Percentiles rank a stretch among this genome's conserved stretches.
Conservation (phyloP, 1,140 invertebrate genomes). For the Cherax destructor region DNA sequence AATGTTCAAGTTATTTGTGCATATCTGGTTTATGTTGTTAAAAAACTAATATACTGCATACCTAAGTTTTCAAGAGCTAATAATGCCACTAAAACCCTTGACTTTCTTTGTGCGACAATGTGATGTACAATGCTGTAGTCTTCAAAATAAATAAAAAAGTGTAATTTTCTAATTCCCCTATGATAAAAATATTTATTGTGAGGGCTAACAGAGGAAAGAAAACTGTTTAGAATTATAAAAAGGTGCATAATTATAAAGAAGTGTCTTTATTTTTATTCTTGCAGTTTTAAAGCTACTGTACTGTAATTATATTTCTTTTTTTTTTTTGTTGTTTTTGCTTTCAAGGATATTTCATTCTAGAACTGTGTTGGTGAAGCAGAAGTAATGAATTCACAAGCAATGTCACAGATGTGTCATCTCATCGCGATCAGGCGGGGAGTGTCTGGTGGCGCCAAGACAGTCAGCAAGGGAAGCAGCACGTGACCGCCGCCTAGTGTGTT, state of each 20-base stretch:
- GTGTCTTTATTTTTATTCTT: background rate
- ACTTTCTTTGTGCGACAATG: background rate
- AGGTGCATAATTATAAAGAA: background rate
- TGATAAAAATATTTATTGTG: background rate
- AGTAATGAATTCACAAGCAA: conserved; percentile 10
- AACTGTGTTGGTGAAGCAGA: conserved; percentile 9
- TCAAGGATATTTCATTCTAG: conserved; percentile 5
- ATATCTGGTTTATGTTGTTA: background rate
- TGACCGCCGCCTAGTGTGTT: conserved; percentile 58
- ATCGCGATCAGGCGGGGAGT: conserved; percentile 61
- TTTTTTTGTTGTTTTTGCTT: background rate
- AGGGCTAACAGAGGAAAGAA: background rate
- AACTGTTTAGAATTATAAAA: background rate
- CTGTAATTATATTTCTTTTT: background rate
- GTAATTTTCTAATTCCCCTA: background rate
- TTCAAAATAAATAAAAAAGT: background rate
- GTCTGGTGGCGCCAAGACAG: conserved; percentile 61
- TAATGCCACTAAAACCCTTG: background rate
- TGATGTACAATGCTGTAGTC: background rate
- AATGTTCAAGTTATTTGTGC: conserved; percentile 10
- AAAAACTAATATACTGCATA: background rate
- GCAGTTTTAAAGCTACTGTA: background rate
- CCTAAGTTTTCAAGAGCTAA: background rate
- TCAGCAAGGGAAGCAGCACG: conserved; percentile 66
- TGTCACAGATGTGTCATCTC: conserved; percentile 70